Conservation (phyloP, 2,888 invertebrate genomes). For the Dasysyrphus albostriatus region DNA sequence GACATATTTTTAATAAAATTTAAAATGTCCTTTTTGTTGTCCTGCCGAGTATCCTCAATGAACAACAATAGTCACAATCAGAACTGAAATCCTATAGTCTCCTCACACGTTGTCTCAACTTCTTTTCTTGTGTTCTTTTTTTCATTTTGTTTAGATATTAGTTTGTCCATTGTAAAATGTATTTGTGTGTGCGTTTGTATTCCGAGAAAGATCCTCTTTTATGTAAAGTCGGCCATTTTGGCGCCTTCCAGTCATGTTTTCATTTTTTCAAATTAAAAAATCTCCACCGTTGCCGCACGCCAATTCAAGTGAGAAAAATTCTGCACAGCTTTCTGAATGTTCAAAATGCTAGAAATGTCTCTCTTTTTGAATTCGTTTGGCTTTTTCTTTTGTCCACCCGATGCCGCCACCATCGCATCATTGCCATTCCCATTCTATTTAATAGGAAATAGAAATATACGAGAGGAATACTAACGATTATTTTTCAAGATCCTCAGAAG, state of each 20-base stretch:
- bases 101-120: neutral
- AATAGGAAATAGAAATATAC: constrained; percentile 3
- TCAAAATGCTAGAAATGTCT: constrained; percentile 21
- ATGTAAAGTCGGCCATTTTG: constrained; percentile 35
- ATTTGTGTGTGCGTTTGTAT: neutral
- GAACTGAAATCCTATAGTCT: constrained; percentile 50
- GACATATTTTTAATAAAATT: constrained; percentile 16
- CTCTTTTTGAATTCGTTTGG: constrained; percentile 9
- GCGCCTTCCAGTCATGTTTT: constrained; percentile 25
- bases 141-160: constrained; percentile 12
- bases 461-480: constrained; percentile 9
- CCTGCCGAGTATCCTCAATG: neutral
- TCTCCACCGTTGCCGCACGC: neutral
- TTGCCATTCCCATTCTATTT: neutral
- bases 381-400: neutral
- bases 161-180: constrained; percentile 2
- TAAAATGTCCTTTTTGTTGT: constrained; percentile 32
- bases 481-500: constrained; percentile 5
- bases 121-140: neutral
- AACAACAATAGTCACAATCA: constrained; percentile 28
- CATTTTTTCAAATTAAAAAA: constrained; percentile 17
- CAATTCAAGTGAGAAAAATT: constrained; percentile 23
- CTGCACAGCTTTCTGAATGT: constrained; percentile 13
- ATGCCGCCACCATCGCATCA: neutral
- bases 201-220: constrained; percentile 26